These are phyloP conservation scores for Nomada goodeniana DNA, from an alignment of 2,888 invertebrate genomes.

Conservation along the genomic window DNA sequence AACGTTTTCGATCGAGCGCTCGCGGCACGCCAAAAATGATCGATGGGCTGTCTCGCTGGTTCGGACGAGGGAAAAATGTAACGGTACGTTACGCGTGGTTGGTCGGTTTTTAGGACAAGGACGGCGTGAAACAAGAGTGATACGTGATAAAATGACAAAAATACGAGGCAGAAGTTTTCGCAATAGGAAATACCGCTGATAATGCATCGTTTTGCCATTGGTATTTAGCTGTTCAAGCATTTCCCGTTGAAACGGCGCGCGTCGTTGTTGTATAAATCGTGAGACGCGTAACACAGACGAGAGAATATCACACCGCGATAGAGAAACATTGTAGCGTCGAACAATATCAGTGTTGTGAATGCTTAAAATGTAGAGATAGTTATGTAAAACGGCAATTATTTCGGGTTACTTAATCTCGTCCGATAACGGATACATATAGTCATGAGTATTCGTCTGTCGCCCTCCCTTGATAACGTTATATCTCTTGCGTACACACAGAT, in stretches of 20 bases:
- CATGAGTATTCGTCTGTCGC: background rate
- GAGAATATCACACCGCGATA: background rate
- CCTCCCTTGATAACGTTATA: background rate
- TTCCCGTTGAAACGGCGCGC: background rate
- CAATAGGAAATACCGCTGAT: conserved; percentile 34
- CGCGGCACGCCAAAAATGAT: too few species aligned
- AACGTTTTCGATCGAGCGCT: background rate
- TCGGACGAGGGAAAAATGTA: too few species aligned
- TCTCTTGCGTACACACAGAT: background rate
- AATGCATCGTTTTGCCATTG: conserved; percentile 9
- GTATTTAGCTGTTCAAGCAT: conserved; percentile 39
- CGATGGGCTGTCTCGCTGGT: too few species aligned
- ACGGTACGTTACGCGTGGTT: too few species aligned
- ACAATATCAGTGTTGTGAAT: too few species aligned
- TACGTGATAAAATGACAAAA: background rate
- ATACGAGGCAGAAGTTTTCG: conserved; percentile 19
- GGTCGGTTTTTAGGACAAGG: too few species aligned
- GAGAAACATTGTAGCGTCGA: too few species aligned
- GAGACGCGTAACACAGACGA: background rate
- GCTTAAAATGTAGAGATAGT: background rate
- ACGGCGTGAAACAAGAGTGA: background rate
- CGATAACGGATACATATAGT: conserved; percentile 16
- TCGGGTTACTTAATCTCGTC: conserved; percentile 42
- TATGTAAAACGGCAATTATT: conserved; percentile 40
- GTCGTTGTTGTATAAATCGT: background rate